Percentiles rank a stretch among this genome's conserved stretches.
Evolutionary conservation across 2,797 vertebrate species (phyloP).

Genomic region (Heteromormyrus szaboi): DNA sequence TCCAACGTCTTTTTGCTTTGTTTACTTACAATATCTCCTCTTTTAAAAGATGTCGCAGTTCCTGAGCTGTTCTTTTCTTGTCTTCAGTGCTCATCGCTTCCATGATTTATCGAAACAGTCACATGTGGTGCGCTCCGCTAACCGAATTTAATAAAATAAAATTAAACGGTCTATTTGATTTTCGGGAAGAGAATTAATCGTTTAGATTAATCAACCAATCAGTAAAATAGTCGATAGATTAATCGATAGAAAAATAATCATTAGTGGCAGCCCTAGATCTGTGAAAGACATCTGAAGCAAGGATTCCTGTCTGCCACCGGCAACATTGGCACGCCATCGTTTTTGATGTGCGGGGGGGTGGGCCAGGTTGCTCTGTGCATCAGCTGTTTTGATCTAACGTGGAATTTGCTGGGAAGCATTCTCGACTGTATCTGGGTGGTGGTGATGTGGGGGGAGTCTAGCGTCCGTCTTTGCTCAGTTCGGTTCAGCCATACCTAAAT

Average conservation of each 20-base stretch:
- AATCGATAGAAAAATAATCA: neutral
- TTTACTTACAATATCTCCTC: too few relatives aligned
- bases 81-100: too few relatives aligned
- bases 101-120: too few relatives aligned
- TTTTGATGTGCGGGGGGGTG: neutral
- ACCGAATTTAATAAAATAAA: too few relatives aligned
- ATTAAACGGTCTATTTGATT: too few relatives aligned
- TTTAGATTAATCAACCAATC: neutral
- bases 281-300: neutral
- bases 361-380: neutral
- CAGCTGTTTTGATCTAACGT: slow-evolving; percentile 7
- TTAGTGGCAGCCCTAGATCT: neutral
- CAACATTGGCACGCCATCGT: neutral
- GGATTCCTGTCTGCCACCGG: neutral
- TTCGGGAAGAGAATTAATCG: too few relatives aligned
- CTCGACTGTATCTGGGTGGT: neutral
- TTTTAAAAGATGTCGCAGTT: too few relatives aligned
- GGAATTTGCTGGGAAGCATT: neutral
- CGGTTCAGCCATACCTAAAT: neutral
- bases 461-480: neutral
- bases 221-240: neutral
- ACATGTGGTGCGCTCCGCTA: too few relatives aligned
- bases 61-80: too few relatives aligned
- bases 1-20: too few relatives aligned
- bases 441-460: neutral